Evolutionary conservation across 2,797 vertebrate genomes (phyloP).

Genomic region (Lophotriccus pileatus): DNA sequence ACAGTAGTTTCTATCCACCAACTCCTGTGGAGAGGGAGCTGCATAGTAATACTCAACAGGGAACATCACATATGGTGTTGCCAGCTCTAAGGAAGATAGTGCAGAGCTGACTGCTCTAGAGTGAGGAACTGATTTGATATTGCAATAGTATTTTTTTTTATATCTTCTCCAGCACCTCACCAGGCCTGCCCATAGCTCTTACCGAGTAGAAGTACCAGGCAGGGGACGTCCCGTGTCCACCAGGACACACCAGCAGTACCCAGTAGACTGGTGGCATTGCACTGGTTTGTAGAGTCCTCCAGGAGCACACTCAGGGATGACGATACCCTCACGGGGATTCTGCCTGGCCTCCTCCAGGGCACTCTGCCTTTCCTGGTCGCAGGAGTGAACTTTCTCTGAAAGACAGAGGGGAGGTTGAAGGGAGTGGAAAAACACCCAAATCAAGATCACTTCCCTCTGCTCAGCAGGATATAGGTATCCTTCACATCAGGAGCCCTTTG

Average conservation of each 20-base stretch:
- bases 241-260: slow-evolving; percentile 98
- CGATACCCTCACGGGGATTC: slow-evolving; percentile 88
- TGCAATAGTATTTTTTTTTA: not conserved
- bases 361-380: slow-evolving; percentile 95
- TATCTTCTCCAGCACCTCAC: not conserved
- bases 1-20: not conserved
- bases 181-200: slow-evolving; percentile 24
- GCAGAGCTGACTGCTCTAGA: not conserved
- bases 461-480: not conserved
- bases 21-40: not conserved
- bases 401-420: not conserved
- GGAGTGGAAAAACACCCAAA: not conserved
- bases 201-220: slow-evolving; percentile 95
- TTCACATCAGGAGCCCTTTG: not conserved
- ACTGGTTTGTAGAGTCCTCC: slow-evolving; percentile 93
- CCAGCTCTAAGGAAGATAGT: not conserved
- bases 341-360: slow-evolving; percentile 90
- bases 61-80: not conserved
- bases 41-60: not conserved
- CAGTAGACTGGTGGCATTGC: slow-evolving; percentile 97
- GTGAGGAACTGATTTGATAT: not conserved
- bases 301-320: slow-evolving; percentile 91
- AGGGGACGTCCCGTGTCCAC: slow-evolving; percentile 95
- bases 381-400: slow-evolving; percentile 94
- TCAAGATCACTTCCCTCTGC: not conserved